phyloP scores from a whole-genome alignment of 92 coral and sea anemone species.

The Palythoa grandis region DNA sequence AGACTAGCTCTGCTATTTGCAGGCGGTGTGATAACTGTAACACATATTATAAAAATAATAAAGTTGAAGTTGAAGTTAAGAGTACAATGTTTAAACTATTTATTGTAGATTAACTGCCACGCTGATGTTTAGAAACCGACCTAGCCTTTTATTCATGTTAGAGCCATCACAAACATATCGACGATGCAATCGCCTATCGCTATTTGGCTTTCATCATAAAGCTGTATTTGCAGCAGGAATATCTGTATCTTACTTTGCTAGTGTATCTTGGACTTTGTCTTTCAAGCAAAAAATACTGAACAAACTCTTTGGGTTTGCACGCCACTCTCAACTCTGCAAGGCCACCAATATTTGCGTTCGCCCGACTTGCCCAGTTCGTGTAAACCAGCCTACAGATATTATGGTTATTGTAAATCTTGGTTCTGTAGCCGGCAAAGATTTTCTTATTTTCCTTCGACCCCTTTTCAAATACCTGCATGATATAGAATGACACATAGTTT shows the following conservation, averaged over 20 bases:
- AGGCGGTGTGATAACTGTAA: no score
- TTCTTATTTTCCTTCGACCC: not conserved
- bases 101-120: no score
- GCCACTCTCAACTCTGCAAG: slow-evolving; percentile 50
- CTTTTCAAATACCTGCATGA: not conserved
- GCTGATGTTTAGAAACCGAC: no score
- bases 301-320: slow-evolving; percentile 60
- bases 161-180: no score
- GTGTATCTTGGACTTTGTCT: slow-evolving; percentile 48
- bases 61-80: no score
- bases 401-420: slow-evolving; percentile 38
- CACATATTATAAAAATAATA: no score
- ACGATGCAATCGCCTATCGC: not conserved
- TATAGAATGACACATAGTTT: not conserved
- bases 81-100: no score
- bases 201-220: slow-evolving; percentile 61
- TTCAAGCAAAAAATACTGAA: slow-evolving; percentile 59
- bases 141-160: no score
- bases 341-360: slow-evolving; percentile 60
- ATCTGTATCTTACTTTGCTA: slow-evolving; percentile 59
- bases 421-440: not conserved
- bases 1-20: no score
- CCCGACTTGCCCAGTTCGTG: slow-evolving; percentile 64
- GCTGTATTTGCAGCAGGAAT: slow-evolving; percentile 61
- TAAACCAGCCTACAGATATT: slow-evolving; percentile 53